A percentile compares a stretch with the other conserved stretches of the same genome.
These are phyloP conservation scores for Triplophysa yarkandensis DNA, from an alignment of 2,797 vertebrate genomes.

Conservation along the genomic window DNA sequence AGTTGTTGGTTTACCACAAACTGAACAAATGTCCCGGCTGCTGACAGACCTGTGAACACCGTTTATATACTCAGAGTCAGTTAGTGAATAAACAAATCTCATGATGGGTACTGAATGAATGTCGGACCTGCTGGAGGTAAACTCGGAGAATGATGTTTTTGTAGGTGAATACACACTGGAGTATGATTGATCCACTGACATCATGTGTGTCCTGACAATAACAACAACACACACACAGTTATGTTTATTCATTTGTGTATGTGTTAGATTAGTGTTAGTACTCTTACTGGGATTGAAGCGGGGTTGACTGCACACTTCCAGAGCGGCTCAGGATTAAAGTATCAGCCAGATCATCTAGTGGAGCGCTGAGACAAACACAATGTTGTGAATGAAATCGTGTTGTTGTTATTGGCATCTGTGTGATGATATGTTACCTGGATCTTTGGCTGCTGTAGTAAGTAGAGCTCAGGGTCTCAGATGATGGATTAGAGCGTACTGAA, in stretches of 20 bases:
- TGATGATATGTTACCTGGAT: background rate
- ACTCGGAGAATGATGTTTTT: background rate
- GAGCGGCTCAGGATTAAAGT: conserved; percentile 3
- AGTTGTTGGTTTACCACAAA: conserved; percentile 43
- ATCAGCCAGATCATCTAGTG: conserved; percentile 19
- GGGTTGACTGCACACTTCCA: background rate
- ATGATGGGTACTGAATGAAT: background rate
- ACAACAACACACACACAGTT: background rate
- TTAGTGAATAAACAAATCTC: too few relatives aligned
- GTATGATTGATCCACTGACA: background rate
- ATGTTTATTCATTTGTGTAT: background rate
- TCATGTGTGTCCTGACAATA: conserved; percentile 12
- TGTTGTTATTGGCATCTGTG: background rate
- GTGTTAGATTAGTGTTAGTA: too few relatives aligned
- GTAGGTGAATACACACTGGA: background rate
- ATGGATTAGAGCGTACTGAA: background rate
- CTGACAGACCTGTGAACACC: conserved; percentile 26
- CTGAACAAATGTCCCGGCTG: conserved; percentile 45
- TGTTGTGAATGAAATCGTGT: background rate
- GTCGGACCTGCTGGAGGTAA: conserved; percentile 41
- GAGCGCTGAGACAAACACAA: conserved; percentile 10
- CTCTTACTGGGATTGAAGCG: background rate
- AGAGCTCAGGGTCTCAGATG: background rate
- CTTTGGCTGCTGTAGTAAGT: background rate
- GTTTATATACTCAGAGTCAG: background rate